Conservation (phyloP, 2,888 invertebrate genomes). For the Augiades crinisus region DNA sequence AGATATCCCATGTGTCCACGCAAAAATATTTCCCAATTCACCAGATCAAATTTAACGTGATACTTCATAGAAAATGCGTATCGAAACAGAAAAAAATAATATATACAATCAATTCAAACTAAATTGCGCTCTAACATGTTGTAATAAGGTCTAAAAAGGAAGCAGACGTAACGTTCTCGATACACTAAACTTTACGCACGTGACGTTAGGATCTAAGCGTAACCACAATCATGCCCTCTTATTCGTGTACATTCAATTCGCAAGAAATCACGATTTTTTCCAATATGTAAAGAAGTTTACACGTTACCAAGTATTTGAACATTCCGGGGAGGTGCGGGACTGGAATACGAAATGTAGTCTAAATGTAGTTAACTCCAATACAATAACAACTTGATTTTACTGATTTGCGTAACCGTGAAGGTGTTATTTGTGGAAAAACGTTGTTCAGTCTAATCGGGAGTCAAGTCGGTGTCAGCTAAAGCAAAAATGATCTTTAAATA, state of each 20-base stretch:
- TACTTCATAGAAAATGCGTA: conserved; percentile 8
- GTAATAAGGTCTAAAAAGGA: not conserved
- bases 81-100: not conserved
- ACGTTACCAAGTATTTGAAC: conserved; percentile 13
- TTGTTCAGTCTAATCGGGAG: no score
- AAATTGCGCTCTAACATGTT: not conserved
- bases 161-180: not conserved
- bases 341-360: not conserved
- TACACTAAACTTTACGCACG: conserved; percentile 8
- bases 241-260: conserved; percentile 28
- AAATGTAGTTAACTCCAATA: not conserved
- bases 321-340: not conserved
- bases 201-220: not conserved
- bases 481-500: no score
- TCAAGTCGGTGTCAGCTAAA: no score
- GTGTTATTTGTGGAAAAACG: no score
- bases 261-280: conserved; percentile 24
- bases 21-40: no score
- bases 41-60: no score
- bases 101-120: no score
- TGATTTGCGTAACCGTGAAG: no score
- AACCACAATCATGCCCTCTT: conserved; percentile 29
- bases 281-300: conserved; percentile 19
- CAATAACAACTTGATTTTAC: conserved; percentile 1
- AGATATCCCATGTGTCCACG: no score